Evolutionary conservation across 2,113 vertebrate genomes (phyloP).

Genomic region (Eclectus roratus): DNA sequence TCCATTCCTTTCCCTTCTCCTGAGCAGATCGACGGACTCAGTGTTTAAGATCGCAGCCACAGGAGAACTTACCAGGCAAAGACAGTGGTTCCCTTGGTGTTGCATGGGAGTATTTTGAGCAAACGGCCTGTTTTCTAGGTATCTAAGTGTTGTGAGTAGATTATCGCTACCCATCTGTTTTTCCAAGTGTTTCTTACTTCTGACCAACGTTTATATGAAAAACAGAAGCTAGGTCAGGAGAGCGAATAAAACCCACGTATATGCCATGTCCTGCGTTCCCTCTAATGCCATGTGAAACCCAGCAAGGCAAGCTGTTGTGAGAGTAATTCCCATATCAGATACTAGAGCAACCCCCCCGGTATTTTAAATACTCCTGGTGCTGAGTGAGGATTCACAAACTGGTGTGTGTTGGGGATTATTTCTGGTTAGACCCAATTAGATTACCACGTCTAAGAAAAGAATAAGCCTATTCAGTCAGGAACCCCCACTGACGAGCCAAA

Average conservation of each 20-base stretch:
- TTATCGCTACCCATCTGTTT: rapidly evolving
- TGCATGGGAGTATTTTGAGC: not conserved
- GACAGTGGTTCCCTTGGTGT: not conserved
- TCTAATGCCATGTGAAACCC: not conserved
- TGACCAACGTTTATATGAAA: not conserved
- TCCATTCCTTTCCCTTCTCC: not conserved
- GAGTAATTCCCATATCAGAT: not conserved
- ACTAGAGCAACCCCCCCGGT: not conserved
- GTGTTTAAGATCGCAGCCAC: not conserved
- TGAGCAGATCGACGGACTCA: not conserved
- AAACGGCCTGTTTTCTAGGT: not conserved
- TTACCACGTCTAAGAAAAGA: slow-evolving; percentile 60
- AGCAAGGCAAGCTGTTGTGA: not conserved
- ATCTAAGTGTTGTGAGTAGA: rapidly evolving
- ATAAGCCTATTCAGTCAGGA: slow-evolving; percentile 34
- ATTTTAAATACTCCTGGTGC: not conserved
- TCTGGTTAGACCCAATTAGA: slow-evolving; percentile 61
- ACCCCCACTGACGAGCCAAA: slow-evolving; percentile 29
- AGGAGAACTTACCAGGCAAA: not conserved
- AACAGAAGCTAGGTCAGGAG: not conserved
- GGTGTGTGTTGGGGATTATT: slow-evolving; percentile 43
- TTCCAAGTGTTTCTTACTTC: rapidly evolving
- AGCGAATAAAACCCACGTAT: not conserved
- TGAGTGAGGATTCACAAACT: not conserved
- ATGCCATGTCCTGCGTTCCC: not conserved